Percentiles rank a stretch among this genome's conserved stretches.
These are phyloP conservation scores for Cheumatopsyche charites DNA, from an alignment of 1,140 invertebrate species.

Conservation along the genomic window DNA sequence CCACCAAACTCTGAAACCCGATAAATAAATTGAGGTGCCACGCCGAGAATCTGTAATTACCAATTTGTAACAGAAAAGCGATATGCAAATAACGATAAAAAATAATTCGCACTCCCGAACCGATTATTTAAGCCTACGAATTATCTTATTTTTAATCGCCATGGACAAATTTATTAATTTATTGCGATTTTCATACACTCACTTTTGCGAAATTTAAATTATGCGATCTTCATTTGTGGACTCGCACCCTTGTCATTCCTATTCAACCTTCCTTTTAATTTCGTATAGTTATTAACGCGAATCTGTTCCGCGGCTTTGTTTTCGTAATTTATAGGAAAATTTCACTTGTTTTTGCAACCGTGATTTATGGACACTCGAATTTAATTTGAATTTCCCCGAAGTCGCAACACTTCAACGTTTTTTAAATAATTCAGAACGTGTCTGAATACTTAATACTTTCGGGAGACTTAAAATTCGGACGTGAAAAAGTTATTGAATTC, in stretches of 20 bases:
- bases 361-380: no score
- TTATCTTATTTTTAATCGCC: no score
- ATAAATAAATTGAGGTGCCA: background rate
- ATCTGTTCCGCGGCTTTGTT: conserved; percentile 1
- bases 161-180: background rate
- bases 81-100: background rate
- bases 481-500: no score
- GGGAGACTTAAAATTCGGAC: no score
- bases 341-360: no score
- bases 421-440: no score
- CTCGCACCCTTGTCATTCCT: conserved; percentile 8
- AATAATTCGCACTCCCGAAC: no score
- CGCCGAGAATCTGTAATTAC: background rate
- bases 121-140: no score
- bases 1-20: background rate
- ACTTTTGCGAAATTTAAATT: conserved; percentile 13
- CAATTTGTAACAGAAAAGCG: conserved; percentile 9
- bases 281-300: background rate
- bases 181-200: background rate
- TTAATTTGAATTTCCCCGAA: no score
- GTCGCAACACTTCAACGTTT: no score
- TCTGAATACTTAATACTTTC: no score
- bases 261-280: background rate
- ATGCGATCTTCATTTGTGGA: conserved; percentile 8
- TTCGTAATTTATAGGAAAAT: no score